These are phyloP conservation scores for Poeciliopsis retropinna DNA, from an alignment of 2,113 vertebrate genomes.

Conservation along the genomic window DNA sequence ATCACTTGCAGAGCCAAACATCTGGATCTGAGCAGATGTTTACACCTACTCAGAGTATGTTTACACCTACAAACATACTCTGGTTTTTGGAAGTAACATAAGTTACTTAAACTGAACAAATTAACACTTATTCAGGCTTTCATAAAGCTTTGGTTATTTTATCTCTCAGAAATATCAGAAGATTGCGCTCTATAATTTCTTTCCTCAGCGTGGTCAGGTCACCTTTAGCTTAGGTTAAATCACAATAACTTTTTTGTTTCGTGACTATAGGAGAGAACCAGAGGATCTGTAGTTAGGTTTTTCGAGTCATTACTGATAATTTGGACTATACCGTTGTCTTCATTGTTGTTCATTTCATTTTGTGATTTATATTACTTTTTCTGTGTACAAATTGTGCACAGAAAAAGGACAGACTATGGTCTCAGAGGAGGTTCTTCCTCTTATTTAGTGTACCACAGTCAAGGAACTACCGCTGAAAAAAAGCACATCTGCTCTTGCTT, in stretches of 20 bases:
- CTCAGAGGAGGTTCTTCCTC: constrained; percentile 19
- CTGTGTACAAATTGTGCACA: no score
- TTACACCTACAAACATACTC: no score
- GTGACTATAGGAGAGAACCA: background rate
- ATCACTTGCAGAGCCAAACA: no score
- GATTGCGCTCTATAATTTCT: no score
- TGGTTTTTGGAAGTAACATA: no score
- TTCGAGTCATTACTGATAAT: background rate
- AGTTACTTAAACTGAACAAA: no score
- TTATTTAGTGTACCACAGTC: constrained; percentile 25
- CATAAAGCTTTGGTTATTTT: no score
- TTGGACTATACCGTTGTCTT: background rate
- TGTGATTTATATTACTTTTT: background rate
- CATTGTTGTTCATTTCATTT: background rate
- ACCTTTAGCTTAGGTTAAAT: background rate
- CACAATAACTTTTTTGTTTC: background rate
- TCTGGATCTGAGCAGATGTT: no score
- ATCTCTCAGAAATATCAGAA: no score
- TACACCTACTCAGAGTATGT: no score
- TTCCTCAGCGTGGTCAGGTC: background rate
- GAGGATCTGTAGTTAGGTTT: background rate
- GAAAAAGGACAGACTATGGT: constrained; percentile 1
- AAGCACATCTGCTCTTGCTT: constrained; percentile 56
- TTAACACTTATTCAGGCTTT: no score
- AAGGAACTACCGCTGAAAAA: constrained; percentile 51